Percentiles rank a stretch among this genome's conserved stretches.
Conservation (phyloP, 2,797 vertebrate species). For the Gadopsis marmoratus region DNA sequence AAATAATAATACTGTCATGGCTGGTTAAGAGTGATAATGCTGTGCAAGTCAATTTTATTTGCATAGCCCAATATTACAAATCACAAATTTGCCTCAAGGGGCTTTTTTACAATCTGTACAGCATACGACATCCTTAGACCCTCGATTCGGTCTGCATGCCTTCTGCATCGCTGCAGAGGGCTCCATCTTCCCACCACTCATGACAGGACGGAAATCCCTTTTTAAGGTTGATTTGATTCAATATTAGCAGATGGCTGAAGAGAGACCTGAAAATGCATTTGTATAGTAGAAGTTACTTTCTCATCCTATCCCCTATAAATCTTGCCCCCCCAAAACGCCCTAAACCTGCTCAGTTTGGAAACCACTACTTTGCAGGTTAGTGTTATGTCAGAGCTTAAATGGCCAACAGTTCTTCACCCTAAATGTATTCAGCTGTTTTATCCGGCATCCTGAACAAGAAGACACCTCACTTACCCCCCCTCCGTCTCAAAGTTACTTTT, state of each 20-base stretch:
- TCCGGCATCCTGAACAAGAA: neutral
- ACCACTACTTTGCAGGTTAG: neutral
- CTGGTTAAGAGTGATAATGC: neutral
- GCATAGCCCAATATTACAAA: neutral
- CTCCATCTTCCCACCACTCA: neutral
- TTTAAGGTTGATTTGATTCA: constrained; percentile 36
- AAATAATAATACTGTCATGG: neutral
- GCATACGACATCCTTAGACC: neutral
- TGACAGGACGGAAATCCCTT: constrained; percentile 41
- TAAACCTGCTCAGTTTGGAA: constrained; percentile 1
- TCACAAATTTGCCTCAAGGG: too few relatives aligned
- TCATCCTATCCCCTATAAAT: constrained; percentile 15
- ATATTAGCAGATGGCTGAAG: constrained; percentile 22
- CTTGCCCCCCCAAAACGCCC: neutral
- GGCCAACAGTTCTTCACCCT: neutral
- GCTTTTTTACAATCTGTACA: neutral
- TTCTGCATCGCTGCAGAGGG: neutral
- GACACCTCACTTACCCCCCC: neutral
- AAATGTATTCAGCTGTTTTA: neutral
- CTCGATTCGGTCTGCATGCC: neutral
- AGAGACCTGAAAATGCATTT: constrained; percentile 3
- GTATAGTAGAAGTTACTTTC: neutral
- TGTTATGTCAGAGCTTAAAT: neutral
- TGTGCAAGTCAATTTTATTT: neutral
- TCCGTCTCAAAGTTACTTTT: neutral